Evolutionary conservation across 2,113 vertebrate species (phyloP).

Genomic region (Camelus dromedarius): DNA sequence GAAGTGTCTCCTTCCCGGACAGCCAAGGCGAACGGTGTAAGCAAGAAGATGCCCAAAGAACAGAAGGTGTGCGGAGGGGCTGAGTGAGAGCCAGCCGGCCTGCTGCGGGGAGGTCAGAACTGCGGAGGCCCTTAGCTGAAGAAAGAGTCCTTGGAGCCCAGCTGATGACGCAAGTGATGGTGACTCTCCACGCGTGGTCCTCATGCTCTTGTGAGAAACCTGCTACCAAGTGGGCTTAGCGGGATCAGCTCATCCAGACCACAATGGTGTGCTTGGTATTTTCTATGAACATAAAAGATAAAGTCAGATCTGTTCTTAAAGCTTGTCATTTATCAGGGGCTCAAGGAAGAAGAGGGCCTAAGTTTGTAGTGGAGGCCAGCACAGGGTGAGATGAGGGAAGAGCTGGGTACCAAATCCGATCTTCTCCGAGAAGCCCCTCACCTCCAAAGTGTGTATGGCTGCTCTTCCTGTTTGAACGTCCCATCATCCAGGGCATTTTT

Average conservation of each 20-base stretch:
- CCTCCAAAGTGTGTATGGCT: neutral
- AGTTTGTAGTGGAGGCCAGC: neutral
- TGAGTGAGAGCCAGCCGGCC: neutral
- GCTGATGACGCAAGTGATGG: accelerated
- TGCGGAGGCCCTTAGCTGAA: neutral
- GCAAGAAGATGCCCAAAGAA: neutral
- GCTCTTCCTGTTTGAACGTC: neutral
- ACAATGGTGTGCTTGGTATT: neutral
- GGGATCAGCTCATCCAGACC: conserved; percentile 33
- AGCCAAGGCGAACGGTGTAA: neutral
- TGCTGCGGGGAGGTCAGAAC: neutral
- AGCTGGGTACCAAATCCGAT: neutral
- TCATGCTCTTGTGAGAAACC: neutral
- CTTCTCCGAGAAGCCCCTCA: neutral
- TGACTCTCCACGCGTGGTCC: neutral
- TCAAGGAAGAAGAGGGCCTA: neutral
- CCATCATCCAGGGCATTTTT: neutral
- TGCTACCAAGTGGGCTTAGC: neutral
- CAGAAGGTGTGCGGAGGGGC: neutral
- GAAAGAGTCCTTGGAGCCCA: neutral
- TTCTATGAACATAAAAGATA: conserved; percentile 67
- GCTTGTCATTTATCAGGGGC: neutral
- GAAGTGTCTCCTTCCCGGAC: neutral
- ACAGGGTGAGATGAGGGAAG: neutral
- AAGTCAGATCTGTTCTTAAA: conserved; percentile 6